These are phyloP conservation scores for Cynopterus brachyotis DNA, from an alignment of 2,113 vertebrate species.

Conservation along the genomic window DNA sequence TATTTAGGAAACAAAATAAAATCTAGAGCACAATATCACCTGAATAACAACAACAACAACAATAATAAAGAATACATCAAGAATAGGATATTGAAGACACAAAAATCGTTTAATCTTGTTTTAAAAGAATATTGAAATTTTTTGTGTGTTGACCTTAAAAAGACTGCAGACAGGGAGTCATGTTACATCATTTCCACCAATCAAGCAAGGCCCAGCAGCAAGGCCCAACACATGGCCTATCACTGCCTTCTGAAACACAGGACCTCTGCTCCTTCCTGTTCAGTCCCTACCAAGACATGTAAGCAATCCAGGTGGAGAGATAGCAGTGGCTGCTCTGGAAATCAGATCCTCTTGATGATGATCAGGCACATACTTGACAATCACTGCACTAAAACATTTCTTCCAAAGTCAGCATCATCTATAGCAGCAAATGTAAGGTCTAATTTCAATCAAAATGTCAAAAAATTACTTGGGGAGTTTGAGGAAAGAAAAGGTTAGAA, in stretches of 20 bases:
- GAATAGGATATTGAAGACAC: neutral
- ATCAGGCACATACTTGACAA: neutral
- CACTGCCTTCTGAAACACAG: neutral
- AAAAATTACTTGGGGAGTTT: neutral
- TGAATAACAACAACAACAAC: neutral
- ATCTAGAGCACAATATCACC: neutral
- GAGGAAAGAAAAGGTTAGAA: neutral
- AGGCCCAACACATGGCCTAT: neutral
- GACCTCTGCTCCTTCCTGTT: neutral
- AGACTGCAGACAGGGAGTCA: neutral
- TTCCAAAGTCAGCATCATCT: neutral
- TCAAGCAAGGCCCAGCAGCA: no score
- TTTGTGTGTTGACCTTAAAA: neutral
- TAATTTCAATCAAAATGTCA: conserved; percentile 10
- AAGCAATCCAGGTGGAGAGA: neutral
- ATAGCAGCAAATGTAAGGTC: neutral
- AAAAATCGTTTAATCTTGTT: neutral
- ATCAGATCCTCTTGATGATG: neutral
- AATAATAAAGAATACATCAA: neutral
- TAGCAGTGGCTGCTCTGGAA: neutral
- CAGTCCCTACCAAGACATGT: neutral
- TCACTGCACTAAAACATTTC: neutral
- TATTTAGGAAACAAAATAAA: conserved; percentile 6
- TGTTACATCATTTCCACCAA: neutral
- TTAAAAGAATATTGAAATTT: neutral